Conservation (phyloP, 2,888 invertebrate genomes). For the Cantharis rufa region DNA sequence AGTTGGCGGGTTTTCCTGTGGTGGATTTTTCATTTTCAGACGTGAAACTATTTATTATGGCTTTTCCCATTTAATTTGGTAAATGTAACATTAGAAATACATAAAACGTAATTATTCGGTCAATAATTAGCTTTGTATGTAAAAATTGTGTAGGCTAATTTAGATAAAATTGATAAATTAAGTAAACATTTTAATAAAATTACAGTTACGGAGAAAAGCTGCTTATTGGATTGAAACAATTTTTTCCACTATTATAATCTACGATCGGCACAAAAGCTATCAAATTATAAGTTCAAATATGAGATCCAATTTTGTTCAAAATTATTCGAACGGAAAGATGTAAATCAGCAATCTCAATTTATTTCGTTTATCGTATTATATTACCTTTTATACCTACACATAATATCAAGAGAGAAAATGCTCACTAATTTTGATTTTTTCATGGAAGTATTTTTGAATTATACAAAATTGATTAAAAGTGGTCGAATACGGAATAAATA, state of each 20-base stretch:
- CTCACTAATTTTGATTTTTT: not conserved
- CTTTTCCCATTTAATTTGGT: not conserved
- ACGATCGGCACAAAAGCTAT: not conserved
- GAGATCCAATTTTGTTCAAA: not conserved
- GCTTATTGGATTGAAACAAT: not conserved
- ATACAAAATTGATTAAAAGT: too few relatives aligned
- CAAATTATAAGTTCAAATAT: not conserved
- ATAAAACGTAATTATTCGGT: not conserved
- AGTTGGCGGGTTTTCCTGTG: not conserved
- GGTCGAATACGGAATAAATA: too few relatives aligned
- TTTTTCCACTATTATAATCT: not conserved
- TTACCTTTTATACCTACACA: not conserved
- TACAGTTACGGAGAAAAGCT: not conserved
- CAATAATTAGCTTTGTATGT: not conserved
- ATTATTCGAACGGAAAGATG: not conserved
- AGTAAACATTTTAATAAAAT: not conserved
- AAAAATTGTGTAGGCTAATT: not conserved
- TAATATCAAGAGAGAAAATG: not conserved
- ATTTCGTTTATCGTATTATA: not conserved
- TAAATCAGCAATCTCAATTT: not conserved
- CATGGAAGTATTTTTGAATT: too few relatives aligned
- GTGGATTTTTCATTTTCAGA: not conserved
- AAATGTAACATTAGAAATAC: not conserved
- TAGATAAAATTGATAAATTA: not conserved
- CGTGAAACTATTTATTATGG: constrained; percentile 12